A percentile compares a stretch with the other conserved stretches of the same genome.
Evolutionary conservation across 1,140 invertebrate genomes (phyloP).

Genomic region (Pogonognathellus flavescens): DNA sequence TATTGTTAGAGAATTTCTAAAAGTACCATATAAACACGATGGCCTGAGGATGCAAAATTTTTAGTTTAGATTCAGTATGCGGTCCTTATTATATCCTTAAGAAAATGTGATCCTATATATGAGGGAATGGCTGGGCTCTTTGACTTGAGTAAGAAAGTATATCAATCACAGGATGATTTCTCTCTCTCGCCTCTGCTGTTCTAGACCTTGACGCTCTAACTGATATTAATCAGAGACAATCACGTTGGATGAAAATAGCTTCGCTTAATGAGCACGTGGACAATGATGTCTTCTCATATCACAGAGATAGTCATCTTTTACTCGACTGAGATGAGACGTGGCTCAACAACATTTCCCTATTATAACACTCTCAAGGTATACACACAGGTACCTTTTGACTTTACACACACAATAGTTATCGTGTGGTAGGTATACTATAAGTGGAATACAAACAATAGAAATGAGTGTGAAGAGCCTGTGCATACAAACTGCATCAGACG

Average conservation of each 20-base stretch:
- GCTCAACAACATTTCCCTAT: too few species aligned
- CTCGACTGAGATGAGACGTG: background rate
- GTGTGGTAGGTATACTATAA: too few species aligned
- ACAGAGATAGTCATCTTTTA: conserved; percentile 36
- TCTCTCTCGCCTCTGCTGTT: conserved; percentile 24
- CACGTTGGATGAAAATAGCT: conserved; percentile 53
- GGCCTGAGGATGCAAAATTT: background rate
- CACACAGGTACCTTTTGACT: too few species aligned
- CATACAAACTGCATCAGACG: too few species aligned
- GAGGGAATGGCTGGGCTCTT: conserved; percentile 32
- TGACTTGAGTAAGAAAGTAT: conserved; percentile 35
- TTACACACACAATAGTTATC: too few species aligned
- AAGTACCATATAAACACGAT: background rate
- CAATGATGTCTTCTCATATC: conserved; percentile 44
- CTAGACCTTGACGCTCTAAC: conserved; percentile 42
- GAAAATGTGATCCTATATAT: background rate
- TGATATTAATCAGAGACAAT: conserved; percentile 58
- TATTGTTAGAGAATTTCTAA: background rate
- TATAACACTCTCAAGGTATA: too few species aligned
- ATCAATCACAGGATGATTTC: conserved; percentile 52
- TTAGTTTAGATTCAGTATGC: conserved; percentile 33
- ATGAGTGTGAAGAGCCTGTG: too few species aligned
- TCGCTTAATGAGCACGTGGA: conserved; percentile 59
- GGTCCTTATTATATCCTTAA: conserved; percentile 28
- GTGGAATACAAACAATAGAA: too few species aligned